These are phyloP conservation scores for Gobius niger DNA, from an alignment of 2,113 vertebrate genomes.

Conservation along the genomic window DNA sequence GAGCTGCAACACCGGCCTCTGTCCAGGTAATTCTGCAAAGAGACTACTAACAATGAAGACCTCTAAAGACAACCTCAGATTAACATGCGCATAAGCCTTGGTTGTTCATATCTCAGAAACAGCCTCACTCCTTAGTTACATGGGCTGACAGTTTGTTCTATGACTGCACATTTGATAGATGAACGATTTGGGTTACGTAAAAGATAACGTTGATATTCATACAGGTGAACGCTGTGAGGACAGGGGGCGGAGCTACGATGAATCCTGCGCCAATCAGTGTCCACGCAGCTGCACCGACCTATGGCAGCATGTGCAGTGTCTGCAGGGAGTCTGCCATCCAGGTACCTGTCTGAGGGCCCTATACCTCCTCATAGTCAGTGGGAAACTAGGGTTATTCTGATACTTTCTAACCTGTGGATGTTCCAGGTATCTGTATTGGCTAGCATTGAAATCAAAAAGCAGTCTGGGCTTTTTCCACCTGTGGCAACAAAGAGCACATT, in stretches of 20 bases:
- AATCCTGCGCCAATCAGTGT: conserved; percentile 83
- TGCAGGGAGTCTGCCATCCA: conserved; percentile 82
- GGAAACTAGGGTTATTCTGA: not conserved
- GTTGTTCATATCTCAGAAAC: no score
- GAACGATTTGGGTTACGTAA: no score
- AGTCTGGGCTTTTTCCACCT: no score
- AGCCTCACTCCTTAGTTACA: no score
- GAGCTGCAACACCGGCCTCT: conserved; percentile 82
- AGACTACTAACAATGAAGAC: not conserved
- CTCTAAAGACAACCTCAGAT: no score
- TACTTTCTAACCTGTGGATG: no score
- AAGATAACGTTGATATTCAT: not conserved
- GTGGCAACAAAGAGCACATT: no score
- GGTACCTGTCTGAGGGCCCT: conserved; percentile 61
- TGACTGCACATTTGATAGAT: no score
- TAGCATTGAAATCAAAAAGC: no score
- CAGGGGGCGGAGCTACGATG: conserved; percentile 64
- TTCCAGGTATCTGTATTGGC: no score
- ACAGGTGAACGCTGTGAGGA: conserved; percentile 85
- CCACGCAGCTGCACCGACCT: conserved; percentile 84
- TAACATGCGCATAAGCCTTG: no score
- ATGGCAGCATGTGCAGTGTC: conserved; percentile 87
- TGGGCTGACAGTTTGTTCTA: no score
- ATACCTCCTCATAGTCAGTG: not conserved
- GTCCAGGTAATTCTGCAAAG: conserved; percentile 78